Conservation (phyloP, 2,888 invertebrate species). For the Bembecia ichneumoniformis region DNA sequence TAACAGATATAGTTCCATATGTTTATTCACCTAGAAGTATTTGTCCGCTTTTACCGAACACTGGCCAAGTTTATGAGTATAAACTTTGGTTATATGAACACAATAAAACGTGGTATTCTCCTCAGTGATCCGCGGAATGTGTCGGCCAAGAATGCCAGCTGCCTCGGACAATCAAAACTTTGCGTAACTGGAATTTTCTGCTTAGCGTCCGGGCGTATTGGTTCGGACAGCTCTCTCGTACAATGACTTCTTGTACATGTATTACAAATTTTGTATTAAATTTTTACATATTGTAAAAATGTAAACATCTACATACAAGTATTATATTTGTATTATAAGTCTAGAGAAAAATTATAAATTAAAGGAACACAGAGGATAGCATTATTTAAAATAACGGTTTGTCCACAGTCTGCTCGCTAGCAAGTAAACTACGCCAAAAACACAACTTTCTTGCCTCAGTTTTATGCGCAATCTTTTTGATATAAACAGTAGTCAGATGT, state of each 20-base stretch:
- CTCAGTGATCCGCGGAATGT: slow-evolving; percentile 52
- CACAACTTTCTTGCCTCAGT: too few relatives aligned
- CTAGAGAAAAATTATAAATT: too few relatives aligned
- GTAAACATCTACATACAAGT: neutral
- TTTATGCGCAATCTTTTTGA: too few relatives aligned
- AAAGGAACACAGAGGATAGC: too few relatives aligned
- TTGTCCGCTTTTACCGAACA: slow-evolving; percentile 24
- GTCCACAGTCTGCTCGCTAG: too few relatives aligned
- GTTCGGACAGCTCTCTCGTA: slow-evolving; percentile 15
- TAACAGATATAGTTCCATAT: too few relatives aligned
- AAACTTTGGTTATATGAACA: slow-evolving; percentile 55
- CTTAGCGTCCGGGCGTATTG: slow-evolving; percentile 58
- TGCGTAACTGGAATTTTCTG: slow-evolving; percentile 63
- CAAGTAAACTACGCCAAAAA: too few relatives aligned
- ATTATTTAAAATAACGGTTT: too few relatives aligned
- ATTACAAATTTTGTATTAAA: neutral
- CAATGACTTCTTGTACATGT: slow-evolving; percentile 17
- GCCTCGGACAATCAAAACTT: slow-evolving; percentile 73
- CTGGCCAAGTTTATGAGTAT: slow-evolving; percentile 42
- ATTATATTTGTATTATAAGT: too few relatives aligned
- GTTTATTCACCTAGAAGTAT: neutral
- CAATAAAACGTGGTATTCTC: slow-evolving; percentile 57
- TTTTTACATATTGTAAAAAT: neutral
- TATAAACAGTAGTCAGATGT: too few relatives aligned
- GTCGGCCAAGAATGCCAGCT: slow-evolving; percentile 66